A percentile compares a stretch with the other conserved stretches of the same genome.
phyloP scores from a whole-genome alignment of 2,113 vertebrate species.

The Apus apus region DNA sequence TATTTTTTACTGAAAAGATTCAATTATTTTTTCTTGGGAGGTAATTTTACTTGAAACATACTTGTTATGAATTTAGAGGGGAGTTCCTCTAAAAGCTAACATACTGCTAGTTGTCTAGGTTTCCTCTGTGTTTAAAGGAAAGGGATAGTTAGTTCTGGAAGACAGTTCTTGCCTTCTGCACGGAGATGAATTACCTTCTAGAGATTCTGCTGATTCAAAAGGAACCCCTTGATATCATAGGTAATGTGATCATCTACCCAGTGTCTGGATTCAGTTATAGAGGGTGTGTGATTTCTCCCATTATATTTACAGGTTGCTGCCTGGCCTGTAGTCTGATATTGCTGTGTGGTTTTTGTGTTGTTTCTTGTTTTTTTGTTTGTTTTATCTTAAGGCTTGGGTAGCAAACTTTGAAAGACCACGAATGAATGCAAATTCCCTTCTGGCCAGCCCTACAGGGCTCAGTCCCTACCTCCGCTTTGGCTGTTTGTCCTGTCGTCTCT shows the following conservation, averaged over 20 bases:
- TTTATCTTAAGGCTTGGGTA: conserved; percentile 88
- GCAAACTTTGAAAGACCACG: conserved; percentile 94
- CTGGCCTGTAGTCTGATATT: neutral
- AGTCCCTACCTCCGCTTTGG: conserved; percentile 96
- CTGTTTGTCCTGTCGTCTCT: conserved; percentile 93
- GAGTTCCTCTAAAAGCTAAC: neutral
- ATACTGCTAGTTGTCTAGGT: neutral
- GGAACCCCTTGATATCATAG: neutral
- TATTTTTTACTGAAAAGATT: neutral
- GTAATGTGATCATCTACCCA: neutral
- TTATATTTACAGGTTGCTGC: neutral
- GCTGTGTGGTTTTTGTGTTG: neutral
- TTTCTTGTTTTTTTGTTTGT: neutral
- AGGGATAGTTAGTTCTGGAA: neutral
- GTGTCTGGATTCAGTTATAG: neutral
- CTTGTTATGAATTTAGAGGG: neutral
- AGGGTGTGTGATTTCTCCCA: neutral
- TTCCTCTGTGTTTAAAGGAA: neutral
- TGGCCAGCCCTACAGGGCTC: conserved; percentile 93
- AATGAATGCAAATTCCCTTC: conserved; percentile 93
- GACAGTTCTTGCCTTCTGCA: neutral
- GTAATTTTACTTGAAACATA: neutral
- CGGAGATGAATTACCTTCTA: neutral
- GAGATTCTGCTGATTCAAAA: neutral
- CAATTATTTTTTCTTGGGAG: neutral